Base-by-base conservation (phyloP, 2,797 vertebrate species). In the Chromobotia macracanthus region DNA sequence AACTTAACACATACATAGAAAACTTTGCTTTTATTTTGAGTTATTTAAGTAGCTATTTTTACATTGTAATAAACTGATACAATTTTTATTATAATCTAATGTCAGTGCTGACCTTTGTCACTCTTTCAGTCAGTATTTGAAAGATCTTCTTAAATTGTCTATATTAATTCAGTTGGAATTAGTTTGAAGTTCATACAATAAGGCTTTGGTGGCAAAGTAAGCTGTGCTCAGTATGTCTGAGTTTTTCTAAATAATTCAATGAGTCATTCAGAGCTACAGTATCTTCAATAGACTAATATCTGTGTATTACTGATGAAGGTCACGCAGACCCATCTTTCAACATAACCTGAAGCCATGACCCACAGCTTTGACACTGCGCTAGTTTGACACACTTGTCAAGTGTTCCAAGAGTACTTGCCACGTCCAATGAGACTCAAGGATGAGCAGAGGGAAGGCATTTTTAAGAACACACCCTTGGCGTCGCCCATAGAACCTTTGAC, bases 311-410 rank as follows among this genome's bases (percentile, higher is more conserved):
- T 23, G 65, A 68, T 68, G 65, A 69, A 77, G 41, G 75, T 77
- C 65, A 60, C 8, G 2, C 28, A 58, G 25, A 77, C 53, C 53
- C 31, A 3, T 58, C 68, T 80, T 69, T 64, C 77, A 58, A 66
- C 60, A 64, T 60, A 61, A 80, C 21, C 65, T 48, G 68, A 68
- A 53, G 46, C 55, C 46, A 4, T 72, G 77, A 68, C 65, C 80
- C 55, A 15, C 46, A 53, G 74, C 31, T 83, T 70, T 85, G 80
- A 85, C 70, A 61, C 58, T 64, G 64, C 9, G 3, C 55, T 73
- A 80, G 73, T 77, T 61, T 77, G 77, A 85, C 72, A 80, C 63
- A 44, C 76, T 80, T 87, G 66, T 85, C 81, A 84, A 81, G 28
- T 60, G 75, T 83, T 79, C 38, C 53, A 67, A 61, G 70, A 82